Evolutionary conservation across 2,888 invertebrate species (phyloP).

Genomic region (Brachylomia viminalis): DNA sequence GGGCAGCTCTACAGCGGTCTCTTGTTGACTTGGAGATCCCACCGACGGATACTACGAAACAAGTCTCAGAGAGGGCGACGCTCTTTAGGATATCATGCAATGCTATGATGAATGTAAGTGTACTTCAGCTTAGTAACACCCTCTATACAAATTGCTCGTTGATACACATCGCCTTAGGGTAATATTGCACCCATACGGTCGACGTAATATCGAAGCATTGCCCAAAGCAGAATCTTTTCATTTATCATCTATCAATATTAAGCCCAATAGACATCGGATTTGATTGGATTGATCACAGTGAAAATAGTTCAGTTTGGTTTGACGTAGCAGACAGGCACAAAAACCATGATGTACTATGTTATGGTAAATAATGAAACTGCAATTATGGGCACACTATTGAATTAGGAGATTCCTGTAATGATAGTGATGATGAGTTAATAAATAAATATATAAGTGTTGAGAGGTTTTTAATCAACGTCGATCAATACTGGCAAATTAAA

Average conservation of each 20-base stretch:
- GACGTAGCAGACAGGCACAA: too few species aligned
- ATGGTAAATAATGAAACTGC: too few species aligned
- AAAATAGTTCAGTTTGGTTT: neutral
- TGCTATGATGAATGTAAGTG: slow-evolving; percentile 97
- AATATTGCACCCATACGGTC: too few species aligned
- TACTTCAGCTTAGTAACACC: neutral
- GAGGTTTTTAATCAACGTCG: neutral
- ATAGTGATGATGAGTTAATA: too few species aligned
- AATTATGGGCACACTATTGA: too few species aligned
- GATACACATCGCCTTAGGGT: neutral
- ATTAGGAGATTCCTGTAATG: too few species aligned
- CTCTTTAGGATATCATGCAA: slow-evolving; percentile 98
- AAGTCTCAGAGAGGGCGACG: slow-evolving; percentile 97
- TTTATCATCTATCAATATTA: neutral
- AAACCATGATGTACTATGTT: too few species aligned
- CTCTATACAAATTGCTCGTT: neutral
- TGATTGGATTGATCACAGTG: neutral
- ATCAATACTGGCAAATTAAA: neutral
- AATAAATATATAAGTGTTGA: too few species aligned
- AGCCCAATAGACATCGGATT: too few species aligned
- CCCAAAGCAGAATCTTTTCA: neutral
- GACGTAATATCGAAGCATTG: too few species aligned
- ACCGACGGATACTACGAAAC: slow-evolving; percentile 94
- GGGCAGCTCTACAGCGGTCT: slow-evolving; percentile 95
- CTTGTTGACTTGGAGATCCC: slow-evolving; percentile 94